These are phyloP conservation scores for Apis laboriosa DNA, from an alignment of 1,140 invertebrate species.

Conservation along the genomic window DNA sequence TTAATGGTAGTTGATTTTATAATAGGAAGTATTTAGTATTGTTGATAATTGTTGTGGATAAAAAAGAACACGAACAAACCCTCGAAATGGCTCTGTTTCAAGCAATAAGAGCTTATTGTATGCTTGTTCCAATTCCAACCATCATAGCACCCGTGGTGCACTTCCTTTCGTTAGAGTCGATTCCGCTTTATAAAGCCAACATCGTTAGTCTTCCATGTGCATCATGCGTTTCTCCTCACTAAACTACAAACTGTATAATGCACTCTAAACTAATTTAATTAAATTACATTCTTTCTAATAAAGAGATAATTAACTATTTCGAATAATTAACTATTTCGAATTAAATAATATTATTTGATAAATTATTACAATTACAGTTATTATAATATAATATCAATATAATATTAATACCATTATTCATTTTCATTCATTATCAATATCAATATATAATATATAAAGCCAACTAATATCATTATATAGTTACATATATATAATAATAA, in stretches of 20 bases:
- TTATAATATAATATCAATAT: neutral
- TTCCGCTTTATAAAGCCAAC: constrained; percentile 41
- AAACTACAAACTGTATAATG: neutral
- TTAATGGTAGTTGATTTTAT: neutral
- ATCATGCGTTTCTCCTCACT: constrained; percentile 1
- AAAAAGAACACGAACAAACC: neutral
- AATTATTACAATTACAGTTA: neutral
- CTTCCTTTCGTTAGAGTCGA: constrained; percentile 47
- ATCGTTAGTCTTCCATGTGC: constrained; percentile 23
- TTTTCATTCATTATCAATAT: too few species aligned
- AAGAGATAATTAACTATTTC: neutral
- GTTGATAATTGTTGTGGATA: neutral
- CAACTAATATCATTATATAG: too few species aligned
- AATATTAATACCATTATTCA: too few species aligned
- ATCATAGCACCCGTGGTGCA: constrained; percentile 37
- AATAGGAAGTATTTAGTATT: neutral
- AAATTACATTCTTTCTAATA: constrained; percentile 4
- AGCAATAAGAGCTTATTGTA: constrained; percentile 35
- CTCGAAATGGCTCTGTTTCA: constrained; percentile 11
- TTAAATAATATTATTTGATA: neutral
- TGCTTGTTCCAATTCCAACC: constrained; percentile 40
- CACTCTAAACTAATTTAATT: neutral
- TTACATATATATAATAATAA: too few species aligned
- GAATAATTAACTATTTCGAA: neutral
- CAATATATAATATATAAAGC: neutral